These are phyloP conservation scores for Diarsia rubi DNA, from an alignment of 2,888 invertebrate genomes.

Conservation along the genomic window DNA sequence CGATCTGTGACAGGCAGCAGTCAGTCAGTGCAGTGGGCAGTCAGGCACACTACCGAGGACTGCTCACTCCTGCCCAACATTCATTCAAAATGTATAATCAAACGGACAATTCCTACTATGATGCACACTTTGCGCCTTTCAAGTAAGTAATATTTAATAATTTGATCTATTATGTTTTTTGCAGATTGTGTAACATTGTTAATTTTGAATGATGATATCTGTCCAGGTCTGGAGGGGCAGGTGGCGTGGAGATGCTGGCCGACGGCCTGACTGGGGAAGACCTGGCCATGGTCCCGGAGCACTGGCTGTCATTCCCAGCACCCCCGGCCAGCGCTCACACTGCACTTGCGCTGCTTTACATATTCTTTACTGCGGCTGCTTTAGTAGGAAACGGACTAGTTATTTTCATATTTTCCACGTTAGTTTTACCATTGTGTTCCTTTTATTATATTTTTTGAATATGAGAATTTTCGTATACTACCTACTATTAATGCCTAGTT, in stretches of 20 bases:
- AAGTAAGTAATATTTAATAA: conserved; percentile 75
- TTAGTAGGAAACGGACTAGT: conserved; percentile 96
- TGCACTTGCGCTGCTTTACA: conserved; percentile 94
- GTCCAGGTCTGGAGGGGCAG: conserved; percentile 74
- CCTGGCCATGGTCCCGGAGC: conserved; percentile 94
- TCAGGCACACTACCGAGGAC: conserved; percentile 86
- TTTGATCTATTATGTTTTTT: background rate
- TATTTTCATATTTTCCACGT: conserved; percentile 96
- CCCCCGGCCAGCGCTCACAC: conserved; percentile 96
- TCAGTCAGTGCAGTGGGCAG: conserved; percentile 87
- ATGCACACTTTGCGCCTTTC: conserved; percentile 85
- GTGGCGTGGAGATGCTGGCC: conserved; percentile 90
- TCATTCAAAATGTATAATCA: conserved; percentile 81
- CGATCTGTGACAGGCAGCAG: conserved; percentile 75
- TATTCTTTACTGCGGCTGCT: conserved; percentile 93
- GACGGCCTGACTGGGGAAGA: conserved; percentile 95
- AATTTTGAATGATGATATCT: background rate
- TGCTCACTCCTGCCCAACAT: conserved; percentile 79
- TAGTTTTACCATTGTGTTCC: conserved; percentile 79
- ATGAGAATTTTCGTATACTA: background rate
- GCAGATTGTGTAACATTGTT: background rate
- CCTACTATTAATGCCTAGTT: background rate
- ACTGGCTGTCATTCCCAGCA: conserved; percentile 95
- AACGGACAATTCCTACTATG: conserved; percentile 80
- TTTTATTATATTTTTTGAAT: background rate